Conservation (phyloP, 1,140 invertebrate genomes). For the Ips typographus region DNA sequence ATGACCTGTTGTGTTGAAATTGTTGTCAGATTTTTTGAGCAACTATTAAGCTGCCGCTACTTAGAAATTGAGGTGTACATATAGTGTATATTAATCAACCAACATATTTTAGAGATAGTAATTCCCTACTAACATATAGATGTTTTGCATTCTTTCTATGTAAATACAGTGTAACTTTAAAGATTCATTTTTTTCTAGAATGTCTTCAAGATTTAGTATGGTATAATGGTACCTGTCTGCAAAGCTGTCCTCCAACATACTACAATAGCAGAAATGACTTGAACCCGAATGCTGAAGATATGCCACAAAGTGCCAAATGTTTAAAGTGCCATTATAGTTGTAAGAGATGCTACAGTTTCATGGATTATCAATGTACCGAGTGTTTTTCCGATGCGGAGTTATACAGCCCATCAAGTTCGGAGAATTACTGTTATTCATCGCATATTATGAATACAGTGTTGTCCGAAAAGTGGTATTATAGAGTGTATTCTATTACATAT, state of each 20-base stretch:
- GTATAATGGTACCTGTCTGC: constrained; percentile 52
- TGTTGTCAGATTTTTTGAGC: constrained; percentile 48
- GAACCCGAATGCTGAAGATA: constrained; percentile 10
- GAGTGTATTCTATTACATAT: background rate
- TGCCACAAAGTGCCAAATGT: constrained; percentile 38
- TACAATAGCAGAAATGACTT: constrained; percentile 38
- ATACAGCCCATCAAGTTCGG: constrained; percentile 37
- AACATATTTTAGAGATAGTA: too few species aligned
- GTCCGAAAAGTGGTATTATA: constrained; percentile 46
- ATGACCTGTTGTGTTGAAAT: constrained; percentile 46
- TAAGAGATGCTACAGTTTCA: constrained; percentile 57
- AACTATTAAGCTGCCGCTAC: background rate
- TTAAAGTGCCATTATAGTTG: constrained; percentile 62
- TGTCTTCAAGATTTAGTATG: constrained; percentile 50
- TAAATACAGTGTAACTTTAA: too few species aligned
- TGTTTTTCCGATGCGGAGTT: constrained; percentile 58
- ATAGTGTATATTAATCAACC: too few species aligned
- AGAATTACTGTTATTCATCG: constrained; percentile 52
- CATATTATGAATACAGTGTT: constrained; percentile 45
- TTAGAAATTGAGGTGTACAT: too few species aligned
- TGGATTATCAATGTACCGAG: constrained; percentile 58
- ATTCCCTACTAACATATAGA: too few species aligned
- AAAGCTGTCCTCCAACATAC: constrained; percentile 52
- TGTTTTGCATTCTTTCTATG: too few species aligned
- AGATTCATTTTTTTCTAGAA: constrained; percentile 49